Conservation (phyloP, 2,888 invertebrate species). For the Drepanosiphum platanoidis region DNA sequence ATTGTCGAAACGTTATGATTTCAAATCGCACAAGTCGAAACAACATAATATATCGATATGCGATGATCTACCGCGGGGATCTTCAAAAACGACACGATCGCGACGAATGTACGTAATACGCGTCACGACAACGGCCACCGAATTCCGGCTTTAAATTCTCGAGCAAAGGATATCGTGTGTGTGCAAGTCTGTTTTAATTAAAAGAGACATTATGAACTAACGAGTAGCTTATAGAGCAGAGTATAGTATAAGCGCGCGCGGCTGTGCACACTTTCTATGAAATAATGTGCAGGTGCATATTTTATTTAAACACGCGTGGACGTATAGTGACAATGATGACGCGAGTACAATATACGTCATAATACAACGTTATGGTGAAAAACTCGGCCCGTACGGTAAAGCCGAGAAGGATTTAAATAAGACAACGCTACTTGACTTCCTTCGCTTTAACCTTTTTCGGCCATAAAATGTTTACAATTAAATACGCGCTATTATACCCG, state of each 20-base stretch:
- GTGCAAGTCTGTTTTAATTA: conserved; percentile 52
- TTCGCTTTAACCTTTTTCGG: not conserved
- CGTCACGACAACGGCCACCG: not conserved
- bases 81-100: not conserved
- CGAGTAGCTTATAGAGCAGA: not conserved
- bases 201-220: conserved; percentile 28
- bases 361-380: not conserved
- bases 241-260: not conserved
- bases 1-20: no score
- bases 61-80: no score
- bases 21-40: no score
- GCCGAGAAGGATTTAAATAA: not conserved
- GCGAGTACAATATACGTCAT: not conserved
- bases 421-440: not conserved
- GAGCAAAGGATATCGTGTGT: not conserved
- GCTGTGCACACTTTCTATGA: not conserved
- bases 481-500: no score
- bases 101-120: not conserved
- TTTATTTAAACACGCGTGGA: not conserved
- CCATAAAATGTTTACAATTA: no score
- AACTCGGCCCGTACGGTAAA: not conserved
- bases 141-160: not conserved
- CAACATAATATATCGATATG: no score
- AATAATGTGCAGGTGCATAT: not conserved
- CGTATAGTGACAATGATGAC: not conserved